A percentile compares a stretch with the other conserved stretches of the same genome.
Evolutionary conservation across 1,140 invertebrate species (phyloP).

Genomic region (Chrysomallon squamiferum): DNA sequence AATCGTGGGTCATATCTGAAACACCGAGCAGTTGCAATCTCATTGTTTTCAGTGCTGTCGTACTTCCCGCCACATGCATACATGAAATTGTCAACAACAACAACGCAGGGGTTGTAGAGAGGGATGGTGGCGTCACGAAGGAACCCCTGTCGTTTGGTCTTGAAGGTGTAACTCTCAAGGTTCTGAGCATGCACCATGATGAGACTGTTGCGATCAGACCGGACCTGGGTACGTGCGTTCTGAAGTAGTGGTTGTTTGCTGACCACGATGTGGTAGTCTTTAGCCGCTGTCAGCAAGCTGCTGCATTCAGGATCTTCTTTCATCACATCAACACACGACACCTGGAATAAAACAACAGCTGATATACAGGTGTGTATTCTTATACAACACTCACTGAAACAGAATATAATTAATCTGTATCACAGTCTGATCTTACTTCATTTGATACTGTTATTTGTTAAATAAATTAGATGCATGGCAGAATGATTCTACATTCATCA

Average conservation of each 20-base stretch:
- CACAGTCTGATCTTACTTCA: too few relatives aligned
- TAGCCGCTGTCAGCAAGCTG: conserved; percentile 56
- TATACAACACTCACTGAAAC: too few relatives aligned
- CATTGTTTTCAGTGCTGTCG: conserved; percentile 60
- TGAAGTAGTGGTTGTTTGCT: conserved; percentile 59
- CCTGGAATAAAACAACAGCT: conserved; percentile 25
- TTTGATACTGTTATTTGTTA: too few relatives aligned
- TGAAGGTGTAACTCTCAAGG: conserved; percentile 54
- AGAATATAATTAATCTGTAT: too few relatives aligned
- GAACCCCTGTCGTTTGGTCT: conserved; percentile 46
- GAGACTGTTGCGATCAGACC: conserved; percentile 48
- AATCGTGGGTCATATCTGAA: conserved; percentile 62
- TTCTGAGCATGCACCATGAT: conserved; percentile 59
- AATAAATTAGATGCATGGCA: too few relatives aligned
- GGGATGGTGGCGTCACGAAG: conserved; percentile 54
- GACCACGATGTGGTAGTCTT: conserved; percentile 61
- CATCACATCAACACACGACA: conserved; percentile 55
- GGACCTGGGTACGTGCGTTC: conserved; percentile 51
- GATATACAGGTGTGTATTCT: too few relatives aligned
- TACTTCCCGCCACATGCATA: conserved; percentile 63
- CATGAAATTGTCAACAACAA: conserved; percentile 63
- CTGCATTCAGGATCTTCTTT: conserved; percentile 47
- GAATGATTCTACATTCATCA: too few relatives aligned
- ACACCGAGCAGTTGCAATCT: conserved; percentile 60
- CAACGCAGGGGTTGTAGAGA: conserved; percentile 59